phyloP scores from a whole-genome alignment of 1,140 invertebrate genomes.

The Drosophila saltans region DNA sequence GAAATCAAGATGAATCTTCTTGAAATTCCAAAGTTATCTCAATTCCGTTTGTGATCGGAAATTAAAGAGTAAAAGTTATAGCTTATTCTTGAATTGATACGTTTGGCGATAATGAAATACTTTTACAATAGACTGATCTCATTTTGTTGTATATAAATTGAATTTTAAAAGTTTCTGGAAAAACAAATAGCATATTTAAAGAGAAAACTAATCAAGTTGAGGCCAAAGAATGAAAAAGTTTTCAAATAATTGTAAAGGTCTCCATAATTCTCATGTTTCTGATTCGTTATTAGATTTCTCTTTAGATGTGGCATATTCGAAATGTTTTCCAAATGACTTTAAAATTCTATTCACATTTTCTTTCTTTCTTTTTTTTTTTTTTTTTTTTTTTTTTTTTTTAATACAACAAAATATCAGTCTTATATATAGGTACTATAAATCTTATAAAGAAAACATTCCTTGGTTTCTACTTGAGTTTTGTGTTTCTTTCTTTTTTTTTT shows the following conservation, averaged over 20 bases:
- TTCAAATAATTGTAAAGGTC: too few species aligned
- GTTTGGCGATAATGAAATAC: constrained; percentile 21
- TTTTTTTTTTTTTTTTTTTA: neutral
- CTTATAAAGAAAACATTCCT: neutral
- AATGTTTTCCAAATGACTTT: neutral
- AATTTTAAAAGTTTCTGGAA: neutral
- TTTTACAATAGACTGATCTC: constrained; percentile 9
- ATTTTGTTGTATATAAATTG: neutral
- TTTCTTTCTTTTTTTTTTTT: neutral
- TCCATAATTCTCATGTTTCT: neutral
- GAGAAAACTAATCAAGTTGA: neutral
- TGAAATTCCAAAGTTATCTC: too few species aligned
- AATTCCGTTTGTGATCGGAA: neutral
- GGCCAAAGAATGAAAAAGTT: too few species aligned
- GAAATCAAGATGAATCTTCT: too few species aligned
- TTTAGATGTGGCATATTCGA: neutral
- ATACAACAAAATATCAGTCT: constrained; percentile 18
- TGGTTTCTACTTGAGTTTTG: neutral
- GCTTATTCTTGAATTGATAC: neutral
- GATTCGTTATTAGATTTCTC: neutral
- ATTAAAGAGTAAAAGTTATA: neutral
- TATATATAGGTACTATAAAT: constrained; percentile 8
- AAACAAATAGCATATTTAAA: neutral
- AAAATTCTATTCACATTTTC: too few species aligned
- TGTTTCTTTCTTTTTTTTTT: neutral